A percentile compares a stretch with the other conserved stretches of the same genome.
These are phyloP conservation scores for Heliconius ethilla DNA, from an alignment of 2,888 invertebrate genomes.

Conservation along the genomic window DNA sequence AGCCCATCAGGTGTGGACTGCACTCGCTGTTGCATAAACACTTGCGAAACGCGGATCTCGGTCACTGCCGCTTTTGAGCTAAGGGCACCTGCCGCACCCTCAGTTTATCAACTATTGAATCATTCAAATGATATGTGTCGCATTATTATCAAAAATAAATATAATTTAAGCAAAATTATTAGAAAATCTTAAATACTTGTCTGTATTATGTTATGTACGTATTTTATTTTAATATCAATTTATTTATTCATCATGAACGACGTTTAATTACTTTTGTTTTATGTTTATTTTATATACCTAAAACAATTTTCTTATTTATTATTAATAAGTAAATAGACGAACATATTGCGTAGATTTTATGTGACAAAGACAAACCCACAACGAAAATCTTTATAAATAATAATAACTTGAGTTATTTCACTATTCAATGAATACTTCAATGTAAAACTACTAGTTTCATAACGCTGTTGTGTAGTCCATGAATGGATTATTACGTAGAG, in stretches of 20 bases:
- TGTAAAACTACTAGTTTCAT: constrained; percentile 29
- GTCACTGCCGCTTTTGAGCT: constrained; percentile 75
- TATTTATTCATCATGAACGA: background rate
- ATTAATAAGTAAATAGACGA: background rate
- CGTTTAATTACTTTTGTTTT: background rate
- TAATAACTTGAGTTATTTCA: constrained; percentile 18
- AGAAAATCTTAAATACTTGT: background rate
- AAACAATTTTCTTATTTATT: background rate
- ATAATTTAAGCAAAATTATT: background rate
- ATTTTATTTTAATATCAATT: background rate
- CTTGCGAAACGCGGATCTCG: constrained; percentile 76
- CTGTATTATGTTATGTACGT: background rate
- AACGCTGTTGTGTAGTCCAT: constrained; percentile 34
- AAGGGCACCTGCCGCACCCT: constrained; percentile 64
- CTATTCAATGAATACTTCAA: constrained; percentile 33
- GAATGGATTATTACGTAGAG: constrained; percentile 40
- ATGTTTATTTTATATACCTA: background rate
- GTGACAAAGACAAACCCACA: background rate
- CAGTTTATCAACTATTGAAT: constrained; percentile 38
- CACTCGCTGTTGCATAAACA: constrained; percentile 78
- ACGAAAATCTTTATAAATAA: background rate
- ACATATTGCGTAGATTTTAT: constrained; percentile 1
- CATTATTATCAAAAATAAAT: background rate
- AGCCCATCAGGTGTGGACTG: constrained; percentile 73
- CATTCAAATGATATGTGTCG: constrained; percentile 37